phyloP scores from a whole-genome alignment of 2,113 vertebrate species.

The Corythornis madagascariensis region DNA sequence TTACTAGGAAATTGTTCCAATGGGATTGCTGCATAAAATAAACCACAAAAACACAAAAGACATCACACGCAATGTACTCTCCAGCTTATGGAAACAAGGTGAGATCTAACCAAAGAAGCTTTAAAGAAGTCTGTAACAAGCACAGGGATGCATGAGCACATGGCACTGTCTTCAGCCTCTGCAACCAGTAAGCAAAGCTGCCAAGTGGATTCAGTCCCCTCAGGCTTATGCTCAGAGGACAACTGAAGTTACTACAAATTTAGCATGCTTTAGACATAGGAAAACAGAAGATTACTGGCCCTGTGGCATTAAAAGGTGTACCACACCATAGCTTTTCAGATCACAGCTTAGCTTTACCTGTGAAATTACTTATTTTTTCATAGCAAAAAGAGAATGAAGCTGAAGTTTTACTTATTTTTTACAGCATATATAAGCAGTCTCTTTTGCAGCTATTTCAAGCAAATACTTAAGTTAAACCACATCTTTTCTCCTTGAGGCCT shows the following conservation, averaged over 20 bases:
- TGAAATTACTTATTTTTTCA: background rate
- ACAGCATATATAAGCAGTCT: fast-evolving
- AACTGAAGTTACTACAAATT: background rate
- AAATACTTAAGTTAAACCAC: fast-evolving
- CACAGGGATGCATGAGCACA: background rate
- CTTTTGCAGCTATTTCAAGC: background rate
- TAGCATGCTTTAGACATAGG: background rate
- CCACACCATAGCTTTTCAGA: background rate
- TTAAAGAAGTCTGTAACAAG: background rate
- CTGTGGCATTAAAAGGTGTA: background rate
- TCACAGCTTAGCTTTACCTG: background rate
- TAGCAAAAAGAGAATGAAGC: fast-evolving
- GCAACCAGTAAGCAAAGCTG: background rate
- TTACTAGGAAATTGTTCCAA: background rate
- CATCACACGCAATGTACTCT: background rate
- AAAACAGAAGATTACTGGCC: background rate
- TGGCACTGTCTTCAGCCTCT: background rate
- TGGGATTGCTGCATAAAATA: background rate
- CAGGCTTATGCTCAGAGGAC: background rate
- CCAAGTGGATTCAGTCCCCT: background rate
- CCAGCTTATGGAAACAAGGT: fast-evolving
- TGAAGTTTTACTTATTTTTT: background rate
- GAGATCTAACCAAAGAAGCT: background rate
- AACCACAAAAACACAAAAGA: background rate
- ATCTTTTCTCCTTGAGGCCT: background rate